phyloP scores from a whole-genome alignment of 2,888 invertebrate species.

The Cetonia aurata region DNA sequence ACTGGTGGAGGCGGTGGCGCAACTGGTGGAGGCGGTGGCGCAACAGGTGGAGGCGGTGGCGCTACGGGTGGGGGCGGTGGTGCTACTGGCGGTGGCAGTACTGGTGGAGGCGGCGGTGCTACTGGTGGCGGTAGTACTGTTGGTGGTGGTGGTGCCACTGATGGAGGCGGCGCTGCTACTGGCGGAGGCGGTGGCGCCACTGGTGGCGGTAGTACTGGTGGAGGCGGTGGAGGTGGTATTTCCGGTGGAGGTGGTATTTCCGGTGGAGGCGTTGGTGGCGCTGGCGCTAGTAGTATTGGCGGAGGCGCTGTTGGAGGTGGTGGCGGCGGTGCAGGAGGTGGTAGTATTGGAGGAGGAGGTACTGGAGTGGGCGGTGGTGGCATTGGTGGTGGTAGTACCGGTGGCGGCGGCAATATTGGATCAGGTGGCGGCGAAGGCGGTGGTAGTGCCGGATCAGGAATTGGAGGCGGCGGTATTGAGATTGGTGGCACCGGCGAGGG shows the following conservation, averaged over 20 bases:
- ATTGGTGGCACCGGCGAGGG: conserved; percentile 47
- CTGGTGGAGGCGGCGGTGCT: conserved; percentile 45
- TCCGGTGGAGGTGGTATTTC: conserved; percentile 50
- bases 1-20: no score
- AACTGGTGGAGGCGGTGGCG: conserved; percentile 37
- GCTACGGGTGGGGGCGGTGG: neutral
- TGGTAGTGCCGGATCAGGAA: conserved; percentile 15
- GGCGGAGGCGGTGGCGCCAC: conserved; percentile 47
- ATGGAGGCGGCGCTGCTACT: conserved; percentile 44
- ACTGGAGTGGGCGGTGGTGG: conserved; percentile 47
- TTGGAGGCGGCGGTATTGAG: conserved; percentile 51
- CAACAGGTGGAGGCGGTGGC: conserved; percentile 29
- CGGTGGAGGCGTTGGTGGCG: conserved; percentile 54
- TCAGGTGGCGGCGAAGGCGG: conserved; percentile 35
- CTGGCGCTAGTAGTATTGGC: neutral
- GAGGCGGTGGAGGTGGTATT: conserved; percentile 45
- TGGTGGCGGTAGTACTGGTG: conserved; percentile 44
- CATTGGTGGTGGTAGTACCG: conserved; percentile 50
- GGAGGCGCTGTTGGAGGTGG: neutral
- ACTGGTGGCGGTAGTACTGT: conserved; percentile 48
- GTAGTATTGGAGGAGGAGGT: conserved; percentile 32
- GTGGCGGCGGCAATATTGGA: conserved; percentile 46
- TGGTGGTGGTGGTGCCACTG: conserved; percentile 51
- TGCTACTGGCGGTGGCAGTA: conserved; percentile 5
- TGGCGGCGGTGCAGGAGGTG: neutral